Evolutionary conservation across 2,113 vertebrate species (phyloP), one percentile per base, ranked within the genome.

Genomic region (Leucopsar rothschildi): DNA sequence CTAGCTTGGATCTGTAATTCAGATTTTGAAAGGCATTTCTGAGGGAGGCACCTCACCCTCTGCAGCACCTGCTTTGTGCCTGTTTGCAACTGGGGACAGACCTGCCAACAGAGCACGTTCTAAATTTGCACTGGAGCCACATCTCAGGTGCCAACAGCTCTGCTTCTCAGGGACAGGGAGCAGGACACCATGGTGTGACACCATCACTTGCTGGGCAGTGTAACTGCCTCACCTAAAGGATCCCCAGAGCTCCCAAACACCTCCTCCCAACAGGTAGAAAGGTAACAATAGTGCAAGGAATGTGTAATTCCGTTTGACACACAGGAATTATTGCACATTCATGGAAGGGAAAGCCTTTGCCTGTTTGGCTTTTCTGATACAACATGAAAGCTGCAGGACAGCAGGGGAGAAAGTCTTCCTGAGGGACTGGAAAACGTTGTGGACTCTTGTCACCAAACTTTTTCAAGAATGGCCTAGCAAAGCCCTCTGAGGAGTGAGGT

Each of bases 181-280:
- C 0, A 61, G 23, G 70, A n/a, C 20, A 56, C 15, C 40, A 3
- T 0, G 3, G 27, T 39, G 37, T 3, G 37, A 52, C 72, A 31
- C 2, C 5, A 29, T 5, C 53, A 17, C 37, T 16, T 1, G 39
- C 76, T 55, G 18, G 10, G 44, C n/a, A 35, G 42, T 5, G 16
- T 11, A 25, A 75, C 18, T 17, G 42, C 66, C 45, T 39, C 39
- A 56, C 40, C 55, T 39, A 7, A 61, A 35, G 64, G 25, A 49
- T 14, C 25, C 47, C 28, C 39, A 53, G 37, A 42, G 69, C 5
- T 6, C 28, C 59, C 44, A 28, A 56, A 53, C 31, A 16, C 19
- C n/a, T 31, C 63, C 49, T 75, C 63, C 47, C 68, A 78, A 20
- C 4, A 16, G 39, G 47, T 0, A n/a, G 1, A 27, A 29, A 57